Base-by-base conservation (phyloP, 2,113 vertebrate genomes). In the Aspidoscelis tigris region DNA sequence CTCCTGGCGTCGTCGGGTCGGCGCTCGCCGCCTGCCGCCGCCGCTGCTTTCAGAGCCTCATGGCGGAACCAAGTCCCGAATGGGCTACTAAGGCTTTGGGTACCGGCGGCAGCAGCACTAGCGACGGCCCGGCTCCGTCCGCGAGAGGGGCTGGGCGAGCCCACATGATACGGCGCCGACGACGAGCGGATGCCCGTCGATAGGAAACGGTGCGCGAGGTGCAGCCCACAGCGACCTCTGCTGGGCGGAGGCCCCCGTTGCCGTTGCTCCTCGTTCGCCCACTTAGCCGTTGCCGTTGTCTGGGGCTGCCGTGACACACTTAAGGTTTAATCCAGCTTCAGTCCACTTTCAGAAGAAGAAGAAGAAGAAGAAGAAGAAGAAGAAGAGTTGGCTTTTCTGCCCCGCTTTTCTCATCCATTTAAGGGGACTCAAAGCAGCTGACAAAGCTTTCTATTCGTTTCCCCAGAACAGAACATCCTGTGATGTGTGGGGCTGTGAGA, bases 31-130 rank as follows among this genome's bases (percentile, higher is more conserved):
- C 33, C 6, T 83, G 64, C 83, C 4, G 66, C 72, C 79, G 88
- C 83, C 77, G 86, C 76, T 69, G 58, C 81, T 89, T 82, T 92
- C 86, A 91, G 69, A 86, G 86, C 89, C 89, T 91, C 92, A 91
- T 89, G 92, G 90, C 88, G 78, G 78, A 78, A 81, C 70, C 87
- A 73, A 39, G 81, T 55, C 89, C 11, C 33, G 43, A 33, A 39
- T 11, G 69, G 78, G 41, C 58, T 61, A 3, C 58, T 61, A 3
- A 75, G 78, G 77, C 83, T 72, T 87, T 82, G 16, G 66, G 22
- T 24, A 5, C 65, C 22, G 16, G 75, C 33, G 41, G 73, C 41
- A 24, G 41, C 8, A 44, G 74, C 74, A 24, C 24, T 86, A 50
- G 53, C 76, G 33, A 58, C 76, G 33, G 76, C 83, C 50, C 90